Base-by-base conservation (phyloP, 2,797 vertebrate species). In the Spatula clypeata region DNA sequence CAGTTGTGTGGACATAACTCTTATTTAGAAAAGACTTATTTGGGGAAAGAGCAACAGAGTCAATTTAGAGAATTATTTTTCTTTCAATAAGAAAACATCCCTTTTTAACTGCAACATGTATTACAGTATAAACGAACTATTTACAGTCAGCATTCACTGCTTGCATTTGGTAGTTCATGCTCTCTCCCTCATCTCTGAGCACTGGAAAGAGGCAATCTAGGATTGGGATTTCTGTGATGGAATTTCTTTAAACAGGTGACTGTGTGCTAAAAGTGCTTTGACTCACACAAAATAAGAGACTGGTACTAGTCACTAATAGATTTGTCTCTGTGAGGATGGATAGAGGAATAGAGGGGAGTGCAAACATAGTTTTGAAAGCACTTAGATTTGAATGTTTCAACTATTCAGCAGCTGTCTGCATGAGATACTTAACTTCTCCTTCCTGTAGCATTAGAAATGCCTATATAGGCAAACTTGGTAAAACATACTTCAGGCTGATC, bases 161-260 rank as follows among this genome's bases (percentile, higher is more conserved):
- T 96, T 90, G 42, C 34, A 66, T 86, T 74, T 87, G 24, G 54
- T 79, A 80, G 71, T 69, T 93, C 67, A 54, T 55, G 72, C 76
- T 75, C 75, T 45, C 77, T 45, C 34, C 70, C 55, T 96, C 72
- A 84, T 86, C 88, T 83, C 80, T 83, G 83, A 93, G 95, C 77
- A 92, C 47, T 92, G 86, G 27, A 66, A 92, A 93, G 93, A 93
- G 76, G 94, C 80, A 94, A 58, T 95, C 55, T 74, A 79, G 70
- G 87, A 86, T 94, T 90, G 96, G 77, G 84, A 91, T 96, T 96
- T 95, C 81, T 90, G 1, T 74, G 72, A 49, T 87, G 96, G 95
- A 93, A 96, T 92, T 89, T 89, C 80, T 95, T 88, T 73, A 81
- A 94, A 96, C 94, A 96, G 87, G 89, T 92, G 82, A 95, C 88